Percentiles rank a stretch among this genome's conserved stretches.
Evolutionary conservation across 2,113 vertebrate genomes (phyloP).

Genomic region (Onychostoma macrolepis): DNA sequence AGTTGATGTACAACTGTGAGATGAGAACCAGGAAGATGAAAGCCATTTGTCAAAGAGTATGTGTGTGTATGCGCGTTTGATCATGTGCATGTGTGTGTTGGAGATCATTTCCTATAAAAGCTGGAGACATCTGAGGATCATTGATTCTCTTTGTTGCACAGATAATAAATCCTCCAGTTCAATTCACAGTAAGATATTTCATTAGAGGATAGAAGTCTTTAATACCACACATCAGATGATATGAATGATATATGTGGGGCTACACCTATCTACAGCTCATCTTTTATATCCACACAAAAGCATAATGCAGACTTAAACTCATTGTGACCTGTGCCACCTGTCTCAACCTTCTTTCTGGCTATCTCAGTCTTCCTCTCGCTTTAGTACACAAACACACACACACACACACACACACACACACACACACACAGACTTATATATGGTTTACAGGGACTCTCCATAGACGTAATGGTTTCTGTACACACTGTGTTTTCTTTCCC

Average conservation of each 20-base stretch:
- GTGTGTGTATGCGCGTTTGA: constrained; percentile 30
- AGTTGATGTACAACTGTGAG: constrained; percentile 10
- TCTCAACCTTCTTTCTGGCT: constrained; percentile 20
- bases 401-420: too few species aligned
- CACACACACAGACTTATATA: too few species aligned
- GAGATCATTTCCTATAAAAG: constrained; percentile 36
- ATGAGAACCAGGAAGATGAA: constrained; percentile 44
- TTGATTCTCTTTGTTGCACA: constrained; percentile 43
- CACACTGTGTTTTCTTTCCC: too few species aligned
- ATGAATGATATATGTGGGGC: constrained; percentile 24
- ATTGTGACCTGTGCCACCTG: constrained; percentile 20
- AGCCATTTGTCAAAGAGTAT: constrained; percentile 38
- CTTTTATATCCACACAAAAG: constrained; percentile 32
- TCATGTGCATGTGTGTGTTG: constrained; percentile 26
- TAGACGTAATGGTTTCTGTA: too few species aligned
- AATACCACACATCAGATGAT: constrained; percentile 21
- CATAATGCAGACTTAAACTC: constrained; percentile 42
- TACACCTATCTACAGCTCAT: constrained; percentile 3
- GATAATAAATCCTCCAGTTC: constrained; percentile 24
- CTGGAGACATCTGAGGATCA: constrained; percentile 33
- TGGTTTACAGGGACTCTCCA: too few species aligned
- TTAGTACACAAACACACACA: neutral
- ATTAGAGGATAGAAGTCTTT: constrained; percentile 34
- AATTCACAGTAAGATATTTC: constrained; percentile 34
- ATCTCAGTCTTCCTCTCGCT: neutral